Conservation (phyloP, 2,888 invertebrate species). For the Adelognathus sp. region DNA sequence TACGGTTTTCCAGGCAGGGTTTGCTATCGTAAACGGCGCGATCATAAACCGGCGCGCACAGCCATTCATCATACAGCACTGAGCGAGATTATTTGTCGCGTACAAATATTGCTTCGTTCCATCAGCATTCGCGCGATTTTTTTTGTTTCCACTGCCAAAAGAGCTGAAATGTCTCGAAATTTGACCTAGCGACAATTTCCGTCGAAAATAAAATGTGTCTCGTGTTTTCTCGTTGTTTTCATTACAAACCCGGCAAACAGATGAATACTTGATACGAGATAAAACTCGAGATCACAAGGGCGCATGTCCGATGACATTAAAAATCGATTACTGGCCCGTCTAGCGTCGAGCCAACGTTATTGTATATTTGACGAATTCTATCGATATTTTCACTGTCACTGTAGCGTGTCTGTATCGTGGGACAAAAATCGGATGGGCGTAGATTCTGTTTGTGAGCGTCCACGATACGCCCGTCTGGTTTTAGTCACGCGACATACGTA, state of each 20-base stretch:
- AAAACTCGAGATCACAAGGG: neutral
- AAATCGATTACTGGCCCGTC: neutral
- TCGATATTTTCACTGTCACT: neutral
- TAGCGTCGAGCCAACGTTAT: neutral
- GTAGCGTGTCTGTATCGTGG: neutral
- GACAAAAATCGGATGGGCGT: neutral
- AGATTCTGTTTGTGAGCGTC: too few relatives aligned
- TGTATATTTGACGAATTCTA: neutral
- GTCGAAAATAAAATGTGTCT: neutral
- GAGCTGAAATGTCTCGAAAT: neutral
- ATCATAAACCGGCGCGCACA: neutral
- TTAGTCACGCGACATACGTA: neutral
- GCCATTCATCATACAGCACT: neutral
- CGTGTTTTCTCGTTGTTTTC: neutral
- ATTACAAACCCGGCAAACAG: neutral
- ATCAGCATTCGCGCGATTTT: neutral
- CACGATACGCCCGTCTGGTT: too few relatives aligned
- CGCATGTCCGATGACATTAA: neutral
- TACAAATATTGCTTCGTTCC: neutral
- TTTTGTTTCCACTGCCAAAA: neutral
- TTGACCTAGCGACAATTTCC: neutral
- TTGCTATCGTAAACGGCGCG: neutral
- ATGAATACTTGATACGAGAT: conserved; percentile 32
- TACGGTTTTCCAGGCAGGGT: neutral
- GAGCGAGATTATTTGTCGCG: neutral